Evolutionary conservation across 2,113 vertebrate genomes (phyloP).

Genomic region (Salminus brasiliensis): DNA sequence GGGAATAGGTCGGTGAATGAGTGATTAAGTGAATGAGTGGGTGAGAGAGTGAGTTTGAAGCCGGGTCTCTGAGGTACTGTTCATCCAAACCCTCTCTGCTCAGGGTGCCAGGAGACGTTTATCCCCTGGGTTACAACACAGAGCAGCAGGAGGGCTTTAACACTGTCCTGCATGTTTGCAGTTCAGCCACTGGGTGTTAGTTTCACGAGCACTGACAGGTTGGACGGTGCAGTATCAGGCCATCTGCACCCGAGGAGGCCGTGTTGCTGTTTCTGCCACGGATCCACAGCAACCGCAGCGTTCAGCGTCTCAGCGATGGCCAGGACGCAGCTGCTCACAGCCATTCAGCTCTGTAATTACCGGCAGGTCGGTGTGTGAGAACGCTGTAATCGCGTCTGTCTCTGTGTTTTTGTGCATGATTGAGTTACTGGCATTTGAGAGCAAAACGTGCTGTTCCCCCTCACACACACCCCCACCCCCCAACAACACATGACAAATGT

Average conservation of each 20-base stretch:
- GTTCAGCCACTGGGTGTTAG: conserved; percentile 3
- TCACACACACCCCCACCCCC: conserved; percentile 44
- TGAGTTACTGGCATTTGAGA: conserved; percentile 67
- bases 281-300: not conserved
- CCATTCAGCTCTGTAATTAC: conserved; percentile 47
- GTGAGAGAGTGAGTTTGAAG: not conserved
- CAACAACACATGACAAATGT: conserved; percentile 60
- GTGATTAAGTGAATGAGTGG: no score
- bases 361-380: conserved; percentile 55
- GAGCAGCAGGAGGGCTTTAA: not conserved
- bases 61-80: not conserved
- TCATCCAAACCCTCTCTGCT: not conserved
- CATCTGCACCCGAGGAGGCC: not conserved
- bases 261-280: not conserved
- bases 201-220: conserved; percentile 15
- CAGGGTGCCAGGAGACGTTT: not conserved
- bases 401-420: conserved; percentile 66
- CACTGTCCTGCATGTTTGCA: not conserved
- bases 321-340: not conserved
- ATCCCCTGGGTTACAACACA: not conserved
- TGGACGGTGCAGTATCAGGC: not conserved
- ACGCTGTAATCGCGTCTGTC: conserved; percentile 67
- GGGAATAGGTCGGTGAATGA: no score
- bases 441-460: conserved; percentile 49
- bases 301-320: not conserved